Percentiles rank a stretch among this genome's conserved stretches.
Evolutionary conservation across 2,888 invertebrate genomes (phyloP).

Genomic region (Eristalinus sepulchralis): DNA sequence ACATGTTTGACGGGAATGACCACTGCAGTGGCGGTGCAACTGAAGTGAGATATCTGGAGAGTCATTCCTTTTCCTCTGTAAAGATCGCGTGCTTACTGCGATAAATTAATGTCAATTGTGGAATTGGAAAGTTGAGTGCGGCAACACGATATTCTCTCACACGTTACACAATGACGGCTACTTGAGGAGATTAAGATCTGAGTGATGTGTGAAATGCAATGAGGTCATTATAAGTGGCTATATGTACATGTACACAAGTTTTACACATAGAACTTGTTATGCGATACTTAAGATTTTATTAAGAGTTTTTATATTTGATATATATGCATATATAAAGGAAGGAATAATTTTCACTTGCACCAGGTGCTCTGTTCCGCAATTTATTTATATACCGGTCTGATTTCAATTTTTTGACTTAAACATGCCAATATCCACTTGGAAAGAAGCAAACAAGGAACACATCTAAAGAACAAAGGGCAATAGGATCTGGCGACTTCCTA

Average conservation of each 20-base stretch:
- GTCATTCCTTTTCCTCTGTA: not conserved
- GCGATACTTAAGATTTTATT: not conserved
- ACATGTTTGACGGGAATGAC: constrained; percentile 8
- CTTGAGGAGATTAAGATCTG: constrained; percentile 24
- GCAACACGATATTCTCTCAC: constrained; percentile 40
- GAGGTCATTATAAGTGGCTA: constrained; percentile 33
- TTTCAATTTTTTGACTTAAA: too few relatives aligned
- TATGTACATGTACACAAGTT: not conserved
- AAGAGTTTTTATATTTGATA: not conserved
- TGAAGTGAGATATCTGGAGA: not conserved
- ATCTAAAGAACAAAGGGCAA: too few relatives aligned
- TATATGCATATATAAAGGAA: too few relatives aligned
- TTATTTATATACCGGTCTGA: too few relatives aligned
- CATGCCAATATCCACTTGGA: too few relatives aligned
- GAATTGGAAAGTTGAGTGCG: not conserved
- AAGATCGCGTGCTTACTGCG: not conserved
- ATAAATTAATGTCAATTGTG: not conserved
- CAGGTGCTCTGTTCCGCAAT: too few relatives aligned
- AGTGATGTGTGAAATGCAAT: constrained; percentile 28
- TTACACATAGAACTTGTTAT: not conserved
- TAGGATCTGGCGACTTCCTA: too few relatives aligned
- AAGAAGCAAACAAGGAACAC: too few relatives aligned
- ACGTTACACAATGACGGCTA: constrained; percentile 15
- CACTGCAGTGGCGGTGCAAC: not conserved
- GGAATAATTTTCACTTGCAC: too few relatives aligned